Base-by-base conservation (phyloP, 1,140 invertebrate species). In the Drosophila paulistorum region DNA sequence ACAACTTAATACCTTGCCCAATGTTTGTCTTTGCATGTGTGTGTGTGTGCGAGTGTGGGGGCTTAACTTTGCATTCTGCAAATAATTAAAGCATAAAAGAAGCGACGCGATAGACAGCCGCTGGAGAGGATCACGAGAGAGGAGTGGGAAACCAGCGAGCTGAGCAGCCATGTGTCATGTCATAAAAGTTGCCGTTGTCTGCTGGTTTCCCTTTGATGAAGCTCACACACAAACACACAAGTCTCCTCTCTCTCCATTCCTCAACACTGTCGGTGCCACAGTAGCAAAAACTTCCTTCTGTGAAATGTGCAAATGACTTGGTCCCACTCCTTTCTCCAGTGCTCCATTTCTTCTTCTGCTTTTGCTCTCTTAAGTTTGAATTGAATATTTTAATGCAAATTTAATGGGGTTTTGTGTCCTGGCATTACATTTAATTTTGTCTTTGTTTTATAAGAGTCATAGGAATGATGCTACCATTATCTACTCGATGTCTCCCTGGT, bases 331-430 rank as follows among this genome's bases (percentile, higher is more conserved):
- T 39, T 39, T 39, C 37, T 39, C 11, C 37, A n/a, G 37, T 39
- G 37, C 37, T 39, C 37, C 37, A 39, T 39, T 42, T 20, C 26
- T 65, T 35, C 55, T 51, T 0, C 54, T 6, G 23, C 13, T 30
- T n/a, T 14, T 61, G 17, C n/a, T 64, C 45, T 55, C 41, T 26
- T 57, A 58, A 42, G 64, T 67, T 63, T 55, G 78, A 85, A 85
- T 86, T 85, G 82, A 85, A 85, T 86, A 85, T 86, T 86, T 86
- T 79, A 86, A 85, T 86, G 81, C 79, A 85, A 85, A 86, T 85
- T 85, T 85, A 86, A 85, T 85, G 81, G 78, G 65, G 68, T 74
- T 77, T 63, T 75, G 77, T 67, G 74, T 74, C 54, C 60, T 14
- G 54, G 30, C 74, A 70, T 85, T 68, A 61, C 77, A 77, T 85